Base-by-base conservation (phyloP, 2,113 vertebrate species). In the Struthidea cinerea region DNA sequence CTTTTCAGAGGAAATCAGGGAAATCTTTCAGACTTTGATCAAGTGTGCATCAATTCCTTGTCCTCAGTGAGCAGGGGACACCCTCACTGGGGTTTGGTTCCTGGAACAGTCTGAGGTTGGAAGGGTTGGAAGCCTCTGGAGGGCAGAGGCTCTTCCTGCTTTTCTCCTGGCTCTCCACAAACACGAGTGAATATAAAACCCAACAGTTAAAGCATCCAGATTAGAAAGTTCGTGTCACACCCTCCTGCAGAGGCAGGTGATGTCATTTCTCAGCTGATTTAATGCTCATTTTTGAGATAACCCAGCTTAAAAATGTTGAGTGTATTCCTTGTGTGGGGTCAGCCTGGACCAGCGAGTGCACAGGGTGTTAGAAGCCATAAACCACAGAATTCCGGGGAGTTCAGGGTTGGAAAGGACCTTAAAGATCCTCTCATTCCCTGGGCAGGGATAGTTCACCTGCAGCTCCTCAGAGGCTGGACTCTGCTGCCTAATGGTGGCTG, bases 161-260 rank as follows among this genome's bases (percentile, higher is more conserved):
- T 19, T 64, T 57, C 52, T 57, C 7, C 1, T 7, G 32, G 37
- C 5, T 74, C 70, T 61, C 20, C 12, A 30, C 12, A 19, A 39
- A 20, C 32, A n/a, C 37, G 67, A 52, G 7, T 10, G 22, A 28
- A 8, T 32, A 10, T 2, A 39, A 59, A 74, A 33, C 27, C 21
- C 37, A 16, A 1, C 17, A 37, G 20, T 20, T 27, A 1, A 6
- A 32, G 39, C 60, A 5, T 20, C 39, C 53, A 42, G 1, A 8
- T 7, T 0, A 8, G 46, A 21, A 32, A 59, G 24, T 42, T 30
- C 12, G 0, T 3, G 27, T 52, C 41, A 2, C 28, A 6, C 7
- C 24, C 20, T 83, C 39, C 81, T 84, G 81, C 63, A 16, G 3
- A 15, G 49, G 63, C 44, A 50, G 67, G 1, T 1, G 5, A 6